Evolutionary conservation across 2,888 invertebrate genomes (phyloP).

Genomic region (Ormyrus rosae): DNA sequence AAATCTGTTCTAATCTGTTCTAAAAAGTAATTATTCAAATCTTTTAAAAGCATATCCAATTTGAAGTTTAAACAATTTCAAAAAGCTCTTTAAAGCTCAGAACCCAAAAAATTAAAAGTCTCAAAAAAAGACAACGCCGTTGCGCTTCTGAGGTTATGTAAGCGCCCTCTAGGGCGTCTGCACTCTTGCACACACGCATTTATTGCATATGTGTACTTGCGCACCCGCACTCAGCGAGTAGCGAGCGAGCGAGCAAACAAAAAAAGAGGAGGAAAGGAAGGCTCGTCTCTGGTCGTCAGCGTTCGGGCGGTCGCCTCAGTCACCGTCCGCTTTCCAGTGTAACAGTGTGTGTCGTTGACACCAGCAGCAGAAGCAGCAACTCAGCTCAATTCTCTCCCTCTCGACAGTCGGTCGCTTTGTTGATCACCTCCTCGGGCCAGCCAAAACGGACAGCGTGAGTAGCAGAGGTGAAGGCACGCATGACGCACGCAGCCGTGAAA

Average conservation of each 20-base stretch:
- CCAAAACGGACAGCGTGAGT: conserved; percentile 38
- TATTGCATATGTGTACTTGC: neutral
- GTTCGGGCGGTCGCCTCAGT: conserved; percentile 9
- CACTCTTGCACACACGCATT: neutral
- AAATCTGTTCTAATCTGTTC: too few species aligned
- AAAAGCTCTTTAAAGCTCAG: neutral
- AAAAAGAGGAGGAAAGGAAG: too few species aligned
- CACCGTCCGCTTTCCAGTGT: conserved; percentile 39
- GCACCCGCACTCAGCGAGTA: neutral
- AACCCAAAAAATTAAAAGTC: too few species aligned
- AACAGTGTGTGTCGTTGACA: conserved; percentile 29
- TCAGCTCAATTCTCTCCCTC: too few species aligned
- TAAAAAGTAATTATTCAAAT: neutral
- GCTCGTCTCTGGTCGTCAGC: too few species aligned
- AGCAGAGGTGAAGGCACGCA: conserved; percentile 6
- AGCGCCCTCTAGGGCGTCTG: conserved; percentile 53
- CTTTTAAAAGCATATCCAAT: neutral
- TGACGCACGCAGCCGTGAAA: conserved; percentile 50
- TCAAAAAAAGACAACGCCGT: neutral
- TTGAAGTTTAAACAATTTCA: neutral
- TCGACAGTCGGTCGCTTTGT: conserved; percentile 25
- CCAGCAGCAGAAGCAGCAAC: neutral
- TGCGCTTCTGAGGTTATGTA: conserved; percentile 25
- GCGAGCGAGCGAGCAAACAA: too few species aligned
- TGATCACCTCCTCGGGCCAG: conserved; percentile 15